Conservation (phyloP, 2,888 invertebrate genomes). For the Drosophila borborema region DNA sequence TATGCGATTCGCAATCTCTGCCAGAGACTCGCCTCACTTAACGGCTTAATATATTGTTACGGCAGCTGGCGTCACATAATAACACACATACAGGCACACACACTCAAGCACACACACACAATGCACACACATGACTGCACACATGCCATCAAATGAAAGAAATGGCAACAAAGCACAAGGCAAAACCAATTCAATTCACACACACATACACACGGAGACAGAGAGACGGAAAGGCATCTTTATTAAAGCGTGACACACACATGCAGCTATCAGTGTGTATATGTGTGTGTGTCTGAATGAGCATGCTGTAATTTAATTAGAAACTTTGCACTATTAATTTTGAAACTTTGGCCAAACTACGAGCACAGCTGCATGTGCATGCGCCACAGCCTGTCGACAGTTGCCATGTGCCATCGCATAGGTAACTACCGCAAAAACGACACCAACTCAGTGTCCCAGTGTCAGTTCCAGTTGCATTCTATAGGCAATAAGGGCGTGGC, state of each 20-base stretch:
- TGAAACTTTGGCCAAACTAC: slow-evolving; percentile 76
- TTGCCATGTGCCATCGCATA: slow-evolving; percentile 45
- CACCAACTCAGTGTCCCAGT: slow-evolving; percentile 24
- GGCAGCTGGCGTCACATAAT: slow-evolving; percentile 69
- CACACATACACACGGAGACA: slow-evolving; percentile 5
- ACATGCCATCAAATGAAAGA: slow-evolving; percentile 47
- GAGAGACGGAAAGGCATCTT: slow-evolving; percentile 26
- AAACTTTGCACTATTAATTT: slow-evolving; percentile 82
- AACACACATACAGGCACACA: slow-evolving; percentile 15
- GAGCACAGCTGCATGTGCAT: slow-evolving; percentile 57
- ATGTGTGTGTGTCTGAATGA: slow-evolving; percentile 15
- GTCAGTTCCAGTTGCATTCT: slow-evolving; percentile 49
- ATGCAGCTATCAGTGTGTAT: slow-evolving; percentile 27
- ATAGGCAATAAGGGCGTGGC: slow-evolving; percentile 9
- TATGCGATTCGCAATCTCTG: slow-evolving; percentile 70
- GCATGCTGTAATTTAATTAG: slow-evolving; percentile 81
- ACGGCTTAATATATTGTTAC: slow-evolving; percentile 79
- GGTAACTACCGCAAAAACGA: slow-evolving; percentile 42
- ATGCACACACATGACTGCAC: slow-evolving; percentile 34
- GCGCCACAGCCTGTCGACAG: slow-evolving; percentile 27
- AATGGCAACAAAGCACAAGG: slow-evolving; percentile 52
- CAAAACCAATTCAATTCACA: slow-evolving; percentile 58
- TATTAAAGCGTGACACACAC: slow-evolving; percentile 36
- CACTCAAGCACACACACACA: slow-evolving; percentile 13
- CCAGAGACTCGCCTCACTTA: slow-evolving; percentile 66